Percentiles rank a stretch among this genome's conserved stretches.
Evolutionary conservation across 2,113 vertebrate genomes (phyloP).

Genomic region (Nothoprocta pentlandii): DNA sequence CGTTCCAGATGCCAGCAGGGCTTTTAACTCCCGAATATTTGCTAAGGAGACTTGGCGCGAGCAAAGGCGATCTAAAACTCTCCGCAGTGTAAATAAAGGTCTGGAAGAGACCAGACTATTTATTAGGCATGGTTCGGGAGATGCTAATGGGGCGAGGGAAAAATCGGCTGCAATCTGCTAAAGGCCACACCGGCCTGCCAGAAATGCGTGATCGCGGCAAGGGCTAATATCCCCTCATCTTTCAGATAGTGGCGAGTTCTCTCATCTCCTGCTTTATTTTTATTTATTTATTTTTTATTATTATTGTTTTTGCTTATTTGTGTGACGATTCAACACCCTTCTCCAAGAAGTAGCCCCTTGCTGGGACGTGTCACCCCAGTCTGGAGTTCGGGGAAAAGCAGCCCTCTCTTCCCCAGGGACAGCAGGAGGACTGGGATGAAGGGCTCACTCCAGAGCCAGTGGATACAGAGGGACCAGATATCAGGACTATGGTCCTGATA

Average conservation of each 20-base stretch:
- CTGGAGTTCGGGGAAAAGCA: not conserved
- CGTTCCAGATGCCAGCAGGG: not conserved
- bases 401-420: not conserved
- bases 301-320: not conserved
- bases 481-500: not conserved
- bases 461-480: not conserved
- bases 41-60: not conserved
- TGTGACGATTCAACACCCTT: not conserved
- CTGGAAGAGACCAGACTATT: not conserved
- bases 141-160: too few relatives aligned
- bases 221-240: not conserved
- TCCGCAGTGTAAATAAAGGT: not conserved
- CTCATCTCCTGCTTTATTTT: not conserved
- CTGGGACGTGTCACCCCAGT: not conserved
- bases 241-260: not conserved
- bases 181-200: not conserved
- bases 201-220: not conserved
- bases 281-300: too few relatives aligned
- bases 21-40: slow-evolving; percentile 40
- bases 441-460: fast-evolving
- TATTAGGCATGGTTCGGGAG: not conserved
- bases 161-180: not conserved
- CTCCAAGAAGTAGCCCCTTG: not conserved
- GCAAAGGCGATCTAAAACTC: slow-evolving; percentile 39
- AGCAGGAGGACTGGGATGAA: too few relatives aligned